phyloP scores from a whole-genome alignment of 2,113 vertebrate genomes.

The Tachysurus fulvidraco region DNA sequence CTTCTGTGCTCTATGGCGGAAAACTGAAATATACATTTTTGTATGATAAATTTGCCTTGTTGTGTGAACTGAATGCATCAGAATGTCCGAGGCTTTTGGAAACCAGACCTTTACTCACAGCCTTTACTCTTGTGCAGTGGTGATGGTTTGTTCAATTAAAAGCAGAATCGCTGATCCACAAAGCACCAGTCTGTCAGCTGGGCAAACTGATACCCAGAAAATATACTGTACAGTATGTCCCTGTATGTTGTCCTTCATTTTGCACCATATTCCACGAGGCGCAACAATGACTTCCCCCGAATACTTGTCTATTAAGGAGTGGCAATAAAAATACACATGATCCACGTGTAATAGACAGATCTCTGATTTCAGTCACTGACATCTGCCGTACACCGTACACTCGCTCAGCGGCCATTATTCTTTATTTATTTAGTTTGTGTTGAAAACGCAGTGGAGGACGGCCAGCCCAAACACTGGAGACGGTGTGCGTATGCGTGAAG shows the following conservation, averaged over 20 bases:
- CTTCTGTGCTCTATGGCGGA: no score
- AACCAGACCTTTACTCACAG: not conserved
- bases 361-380: slow-evolving; percentile 23
- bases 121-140: not conserved
- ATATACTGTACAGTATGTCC: not conserved
- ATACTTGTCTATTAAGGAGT: not conserved
- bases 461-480: slow-evolving; percentile 37
- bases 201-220: not conserved
- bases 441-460: slow-evolving; percentile 37
- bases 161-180: not conserved
- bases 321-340: slow-evolving; percentile 2
- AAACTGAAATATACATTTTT: not conserved
- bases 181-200: not conserved
- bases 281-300: not conserved
- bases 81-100: no score
- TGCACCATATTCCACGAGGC: not conserved
- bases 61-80: not conserved
- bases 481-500: slow-evolving; percentile 12
- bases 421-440: slow-evolving; percentile 34
- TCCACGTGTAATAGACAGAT: not conserved
- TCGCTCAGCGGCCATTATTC: slow-evolving; percentile 15
- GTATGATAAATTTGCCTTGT: not conserved
- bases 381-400: slow-evolving; percentile 1
- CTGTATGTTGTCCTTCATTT: not conserved
- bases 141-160: not conserved